Percentiles rank a stretch among this genome's conserved stretches.
Evolutionary conservation across 1,140 invertebrate genomes (phyloP).

Genomic region (Rhopalosiphum padi): DNA sequence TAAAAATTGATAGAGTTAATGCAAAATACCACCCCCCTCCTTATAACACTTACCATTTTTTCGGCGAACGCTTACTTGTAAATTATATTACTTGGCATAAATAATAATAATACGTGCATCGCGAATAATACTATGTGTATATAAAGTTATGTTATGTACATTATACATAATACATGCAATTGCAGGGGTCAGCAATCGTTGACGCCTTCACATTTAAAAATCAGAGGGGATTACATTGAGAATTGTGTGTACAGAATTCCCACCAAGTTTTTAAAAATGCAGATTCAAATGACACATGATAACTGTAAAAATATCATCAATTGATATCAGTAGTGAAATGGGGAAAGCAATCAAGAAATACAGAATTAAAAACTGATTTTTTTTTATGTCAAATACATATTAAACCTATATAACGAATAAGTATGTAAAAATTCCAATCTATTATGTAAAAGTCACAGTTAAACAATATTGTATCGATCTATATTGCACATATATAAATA

Average conservation of each 20-base stretch:
- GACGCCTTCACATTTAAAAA: not conserved
- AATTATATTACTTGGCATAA: not conserved
- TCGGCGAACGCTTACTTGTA: not conserved
- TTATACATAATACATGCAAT: not conserved
- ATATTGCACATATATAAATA: not conserved
- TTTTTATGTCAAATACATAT: not conserved
- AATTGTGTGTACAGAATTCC: not conserved
- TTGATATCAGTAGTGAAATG: not conserved
- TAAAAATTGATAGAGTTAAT: not conserved
- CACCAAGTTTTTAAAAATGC: not conserved
- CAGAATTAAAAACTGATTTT: not conserved
- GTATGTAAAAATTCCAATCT: not conserved
- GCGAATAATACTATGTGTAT: not conserved
- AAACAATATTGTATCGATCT: not conserved
- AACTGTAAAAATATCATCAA: not conserved
- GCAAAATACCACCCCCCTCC: not conserved
- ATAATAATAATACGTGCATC: not conserved
- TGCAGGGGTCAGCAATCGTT: not conserved
- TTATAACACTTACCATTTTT: not conserved
- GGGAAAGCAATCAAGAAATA: not conserved
- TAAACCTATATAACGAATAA: not conserved
- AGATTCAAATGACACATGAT: not conserved
- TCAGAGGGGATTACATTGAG: not conserved
- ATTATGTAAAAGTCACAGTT: conserved; percentile 39
- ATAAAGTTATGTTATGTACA: not conserved